phyloP scores from a whole-genome alignment of 2,113 vertebrate species.

The Xenopus tropicalis region UCB_Xtro_10.0 CM004452.2:12858501-12859000 shows the following conservation, averaged over 20 bases:
- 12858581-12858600: slow-evolving; percentile 18
- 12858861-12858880: no score
- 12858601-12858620: slow-evolving; percentile 35
- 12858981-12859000: no score
- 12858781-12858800: slow-evolving; percentile 5
- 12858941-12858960: no score
- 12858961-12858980: no score
- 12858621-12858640: slow-evolving; percentile 27
- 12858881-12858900: no score
- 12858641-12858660: slow-evolving; percentile 18
- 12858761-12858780: background rate
- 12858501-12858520: no score
- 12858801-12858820: background rate
- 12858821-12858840: no score
- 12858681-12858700: slow-evolving; percentile 26
- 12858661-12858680: slow-evolving; percentile 1
- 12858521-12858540: slow-evolving; percentile 3
- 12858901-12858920: no score
- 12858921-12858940: no score
- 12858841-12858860: no score
- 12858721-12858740: background rate
- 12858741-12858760: slow-evolving; percentile 1
- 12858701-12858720: slow-evolving; percentile 26
- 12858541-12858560: background rate
- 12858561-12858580: slow-evolving; percentile 7